Percentiles rank a stretch among this genome's conserved stretches.
Conservation (phyloP, 1,140 invertebrate genomes). For the Calosoma granatense region DNA sequence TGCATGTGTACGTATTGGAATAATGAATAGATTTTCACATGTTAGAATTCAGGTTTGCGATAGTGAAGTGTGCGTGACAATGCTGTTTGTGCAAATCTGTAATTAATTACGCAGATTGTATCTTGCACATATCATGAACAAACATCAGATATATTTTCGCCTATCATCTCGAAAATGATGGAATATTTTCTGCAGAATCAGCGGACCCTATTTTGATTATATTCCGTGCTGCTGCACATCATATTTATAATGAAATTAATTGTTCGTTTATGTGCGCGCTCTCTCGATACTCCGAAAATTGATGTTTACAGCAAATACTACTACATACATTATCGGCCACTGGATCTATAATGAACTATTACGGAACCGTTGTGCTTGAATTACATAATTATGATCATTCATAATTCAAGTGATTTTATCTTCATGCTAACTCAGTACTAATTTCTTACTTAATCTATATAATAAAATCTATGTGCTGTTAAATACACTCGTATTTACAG, state of each 20-base stretch:
- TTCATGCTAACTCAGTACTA: too few species aligned
- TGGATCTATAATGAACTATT: too few species aligned
- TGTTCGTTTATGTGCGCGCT: neutral
- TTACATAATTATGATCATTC: too few species aligned
- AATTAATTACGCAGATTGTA: neutral
- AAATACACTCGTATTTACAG: too few species aligned
- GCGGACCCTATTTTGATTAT: neutral
- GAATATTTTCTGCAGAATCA: conserved; percentile 5
- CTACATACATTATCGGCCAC: too few species aligned
- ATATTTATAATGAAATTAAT: conserved; percentile 1
- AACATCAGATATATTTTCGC: neutral
- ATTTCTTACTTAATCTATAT: too few species aligned
- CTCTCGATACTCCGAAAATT: neutral
- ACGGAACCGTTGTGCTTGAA: too few species aligned
- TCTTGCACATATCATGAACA: neutral
- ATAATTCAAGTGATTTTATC: too few species aligned
- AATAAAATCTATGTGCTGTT: too few species aligned
- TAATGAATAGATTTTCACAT: too few species aligned
- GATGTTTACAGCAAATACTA: neutral
- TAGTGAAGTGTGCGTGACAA: neutral
- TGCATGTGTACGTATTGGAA: too few species aligned
- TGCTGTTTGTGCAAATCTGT: neutral
- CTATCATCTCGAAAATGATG: neutral
- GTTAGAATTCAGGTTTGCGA: neutral
- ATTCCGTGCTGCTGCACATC: neutral